A percentile compares a stretch with the other conserved stretches of the same genome.
phyloP scores from a whole-genome alignment of 1,140 invertebrate genomes.

The Macrosteles quadrilineatus region DNA sequence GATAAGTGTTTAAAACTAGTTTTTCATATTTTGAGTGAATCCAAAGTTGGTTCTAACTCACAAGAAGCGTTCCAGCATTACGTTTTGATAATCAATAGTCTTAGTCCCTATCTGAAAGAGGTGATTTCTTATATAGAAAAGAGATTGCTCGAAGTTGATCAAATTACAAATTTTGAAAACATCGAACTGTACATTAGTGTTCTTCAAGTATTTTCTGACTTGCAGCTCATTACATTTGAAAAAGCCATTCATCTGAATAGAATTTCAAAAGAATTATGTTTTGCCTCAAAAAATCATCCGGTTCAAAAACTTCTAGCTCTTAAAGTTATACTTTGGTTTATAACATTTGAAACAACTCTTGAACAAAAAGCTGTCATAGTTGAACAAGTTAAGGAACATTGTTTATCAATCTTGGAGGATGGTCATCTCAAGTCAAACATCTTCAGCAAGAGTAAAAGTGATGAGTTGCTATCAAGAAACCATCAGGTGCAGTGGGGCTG shows the following conservation, averaged over 20 bases:
- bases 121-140: not conserved
- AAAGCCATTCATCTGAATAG: not conserved
- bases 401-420: not conserved
- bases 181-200: not conserved
- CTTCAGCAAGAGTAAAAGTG: constrained; percentile 16
- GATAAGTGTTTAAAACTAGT: not conserved
- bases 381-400: not conserved
- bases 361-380: not conserved
- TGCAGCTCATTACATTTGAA: not conserved
- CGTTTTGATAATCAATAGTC: not conserved
- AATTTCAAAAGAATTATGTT: not conserved
- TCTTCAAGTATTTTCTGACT: not conserved
- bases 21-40: constrained; percentile 21
- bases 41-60: too few species aligned
- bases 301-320: not conserved
- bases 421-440: not conserved
- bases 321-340: constrained; percentile 8
- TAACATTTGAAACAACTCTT: not conserved
- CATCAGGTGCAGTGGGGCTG: constrained; percentile 34
- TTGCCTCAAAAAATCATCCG: not conserved
- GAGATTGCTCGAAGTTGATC: not conserved
- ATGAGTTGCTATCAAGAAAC: constrained; percentile 32
- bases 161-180: not conserved
- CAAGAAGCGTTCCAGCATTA: not conserved
- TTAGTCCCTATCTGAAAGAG: not conserved